Evolutionary conservation across 2,113 vertebrate genomes (phyloP).

Genomic region (Misgurnus anguillicaudatus): DNA sequence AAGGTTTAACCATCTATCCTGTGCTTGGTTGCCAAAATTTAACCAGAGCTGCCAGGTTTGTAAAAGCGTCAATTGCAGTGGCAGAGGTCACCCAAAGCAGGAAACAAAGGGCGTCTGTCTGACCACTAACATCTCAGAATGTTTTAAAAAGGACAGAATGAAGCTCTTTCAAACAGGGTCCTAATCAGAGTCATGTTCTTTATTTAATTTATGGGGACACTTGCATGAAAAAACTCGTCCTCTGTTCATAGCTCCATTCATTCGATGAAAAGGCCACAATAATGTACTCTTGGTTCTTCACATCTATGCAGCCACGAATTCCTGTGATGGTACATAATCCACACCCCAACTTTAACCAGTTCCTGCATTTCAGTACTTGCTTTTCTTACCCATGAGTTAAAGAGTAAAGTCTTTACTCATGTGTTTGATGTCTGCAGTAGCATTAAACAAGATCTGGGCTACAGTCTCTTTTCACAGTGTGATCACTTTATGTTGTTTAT

Average conservation of each 20-base stretch:
- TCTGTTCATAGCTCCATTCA: constrained; percentile 59
- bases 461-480: not conserved
- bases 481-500: not conserved
- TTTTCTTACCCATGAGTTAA: not conserved
- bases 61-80: constrained; percentile 57
- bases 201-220: constrained; percentile 70
- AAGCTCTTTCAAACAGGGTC: constrained; percentile 63
- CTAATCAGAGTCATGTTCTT: constrained; percentile 79
- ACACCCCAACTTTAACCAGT: not conserved
- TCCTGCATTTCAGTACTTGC: not conserved
- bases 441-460: not conserved
- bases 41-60: constrained; percentile 53
- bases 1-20: not conserved
- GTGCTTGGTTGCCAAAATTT: not conserved
- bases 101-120: constrained; percentile 69
- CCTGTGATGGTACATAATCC: not conserved
- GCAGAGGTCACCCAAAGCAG: constrained; percentile 62
- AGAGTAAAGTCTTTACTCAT: not conserved
- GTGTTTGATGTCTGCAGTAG: not conserved
- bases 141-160: constrained; percentile 66
- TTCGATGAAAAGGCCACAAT: constrained; percentile 54
- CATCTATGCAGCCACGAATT: constrained; percentile 5
- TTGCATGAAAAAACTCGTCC: constrained; percentile 56
- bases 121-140: constrained; percentile 74
- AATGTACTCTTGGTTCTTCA: constrained; percentile 53